Evolutionary conservation across 2,888 invertebrate genomes (phyloP).

Genomic region (Endotricha flammealis): DNA sequence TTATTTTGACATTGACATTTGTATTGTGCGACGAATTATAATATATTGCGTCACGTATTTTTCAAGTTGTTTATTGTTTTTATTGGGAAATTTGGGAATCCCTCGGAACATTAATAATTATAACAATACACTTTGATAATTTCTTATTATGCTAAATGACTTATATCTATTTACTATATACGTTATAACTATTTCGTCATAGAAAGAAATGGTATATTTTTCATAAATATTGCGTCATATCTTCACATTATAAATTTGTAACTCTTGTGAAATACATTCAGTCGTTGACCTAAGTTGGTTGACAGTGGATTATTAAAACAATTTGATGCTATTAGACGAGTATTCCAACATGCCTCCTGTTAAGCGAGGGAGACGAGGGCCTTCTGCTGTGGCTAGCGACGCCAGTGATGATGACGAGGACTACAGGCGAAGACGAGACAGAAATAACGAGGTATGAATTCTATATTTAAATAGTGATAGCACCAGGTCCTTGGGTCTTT

Average conservation of each 20-base stretch:
- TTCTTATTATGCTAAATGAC: too few relatives aligned
- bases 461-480: too few relatives aligned
- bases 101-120: neutral
- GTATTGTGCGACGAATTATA: too few relatives aligned
- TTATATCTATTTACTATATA: too few relatives aligned
- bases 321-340: constrained; percentile 64
- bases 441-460: constrained; percentile 85
- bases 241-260: constrained; percentile 11
- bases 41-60: constrained; percentile 6
- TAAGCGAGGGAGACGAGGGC: constrained; percentile 56
- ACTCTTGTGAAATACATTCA: constrained; percentile 8
- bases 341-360: constrained; percentile 58
- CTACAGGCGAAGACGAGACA: constrained; percentile 84
- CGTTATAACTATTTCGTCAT: neutral
- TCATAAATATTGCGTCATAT: constrained; percentile 29
- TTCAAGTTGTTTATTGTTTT: too few relatives aligned
- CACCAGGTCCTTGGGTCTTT: too few relatives aligned
- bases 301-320: constrained; percentile 19
- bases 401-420: constrained; percentile 84
- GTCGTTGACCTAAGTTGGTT: constrained; percentile 2
- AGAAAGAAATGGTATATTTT: constrained; percentile 3
- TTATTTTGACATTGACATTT: neutral
- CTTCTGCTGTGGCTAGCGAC: constrained; percentile 79
- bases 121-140: neutral
- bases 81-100: constrained; percentile 7